Conservation (phyloP, 2,797 vertebrate genomes). For the Muscicapa comitata region DNA sequence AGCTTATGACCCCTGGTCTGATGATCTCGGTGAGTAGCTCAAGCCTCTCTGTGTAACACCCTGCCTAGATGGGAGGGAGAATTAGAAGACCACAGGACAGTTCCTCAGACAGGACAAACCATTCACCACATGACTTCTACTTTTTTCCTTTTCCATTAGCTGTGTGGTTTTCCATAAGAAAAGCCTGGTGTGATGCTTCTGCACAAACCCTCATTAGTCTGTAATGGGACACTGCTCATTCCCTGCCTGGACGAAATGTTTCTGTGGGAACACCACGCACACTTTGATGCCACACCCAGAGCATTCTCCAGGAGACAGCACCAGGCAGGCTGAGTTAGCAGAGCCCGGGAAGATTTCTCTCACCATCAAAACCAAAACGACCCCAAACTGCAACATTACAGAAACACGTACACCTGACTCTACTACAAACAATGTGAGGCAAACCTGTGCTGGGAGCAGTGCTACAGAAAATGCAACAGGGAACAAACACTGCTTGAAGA, state of each 20-base stretch:
- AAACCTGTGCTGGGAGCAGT: background rate
- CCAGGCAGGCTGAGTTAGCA: background rate
- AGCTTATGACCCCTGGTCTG: background rate
- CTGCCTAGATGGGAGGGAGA: background rate
- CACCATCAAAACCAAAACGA: background rate
- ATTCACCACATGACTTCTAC: background rate
- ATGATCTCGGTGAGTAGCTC: background rate
- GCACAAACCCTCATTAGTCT: background rate
- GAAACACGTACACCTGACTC: background rate
- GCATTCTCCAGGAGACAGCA: background rate
- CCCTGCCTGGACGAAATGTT: background rate
- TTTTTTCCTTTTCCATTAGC: background rate
- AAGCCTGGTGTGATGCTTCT: background rate
- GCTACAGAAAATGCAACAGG: background rate
- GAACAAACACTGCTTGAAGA: background rate
- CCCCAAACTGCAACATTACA: background rate
- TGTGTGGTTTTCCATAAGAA: background rate
- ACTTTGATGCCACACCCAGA: background rate
- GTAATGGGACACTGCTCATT: fast-evolving
- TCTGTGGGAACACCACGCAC: fast-evolving
- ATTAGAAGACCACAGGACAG: background rate
- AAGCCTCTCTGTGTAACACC: background rate
- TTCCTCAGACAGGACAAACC: background rate
- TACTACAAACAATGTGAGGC: fast-evolving
- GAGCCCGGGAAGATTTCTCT: background rate